Conservation (phyloP, 2,888 invertebrate species). For the Coleophora flavipennella region DNA sequence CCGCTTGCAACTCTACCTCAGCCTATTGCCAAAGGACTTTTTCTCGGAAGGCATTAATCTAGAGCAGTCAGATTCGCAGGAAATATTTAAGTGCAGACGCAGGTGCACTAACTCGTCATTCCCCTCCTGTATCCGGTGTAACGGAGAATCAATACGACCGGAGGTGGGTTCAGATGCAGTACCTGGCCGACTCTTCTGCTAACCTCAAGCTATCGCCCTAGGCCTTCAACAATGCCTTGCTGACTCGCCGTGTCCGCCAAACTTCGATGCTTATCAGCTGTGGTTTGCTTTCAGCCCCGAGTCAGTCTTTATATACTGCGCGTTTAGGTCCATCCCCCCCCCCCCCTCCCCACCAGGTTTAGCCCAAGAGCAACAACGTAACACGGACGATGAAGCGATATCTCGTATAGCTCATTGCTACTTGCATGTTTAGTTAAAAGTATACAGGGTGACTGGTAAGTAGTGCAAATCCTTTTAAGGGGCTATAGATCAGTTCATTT, state of each 20-base stretch:
- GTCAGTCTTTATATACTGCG: background rate
- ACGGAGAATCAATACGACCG: constrained; percentile 8
- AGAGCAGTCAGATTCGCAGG: constrained; percentile 8
- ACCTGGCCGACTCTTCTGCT: constrained; percentile 6
- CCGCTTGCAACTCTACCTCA: constrained; percentile 5
- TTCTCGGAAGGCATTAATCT: constrained; percentile 1
- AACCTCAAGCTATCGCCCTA: constrained; percentile 4
- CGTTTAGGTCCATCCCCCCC: background rate
- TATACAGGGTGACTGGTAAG: too few species aligned
- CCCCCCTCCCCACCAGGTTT: too few species aligned
- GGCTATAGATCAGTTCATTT: too few species aligned
- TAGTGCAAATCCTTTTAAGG: too few species aligned
- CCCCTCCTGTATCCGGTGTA: constrained; percentile 4
- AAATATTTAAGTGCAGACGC: constrained; percentile 5
- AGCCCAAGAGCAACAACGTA: too few species aligned
- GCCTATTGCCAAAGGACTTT: constrained; percentile 2
- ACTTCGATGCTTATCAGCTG: background rate
- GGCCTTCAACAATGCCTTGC: constrained; percentile 10
- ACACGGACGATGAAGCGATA: too few species aligned
- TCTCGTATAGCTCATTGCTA: too few species aligned
- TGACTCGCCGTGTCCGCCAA: constrained; percentile 2
- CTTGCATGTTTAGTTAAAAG: too few species aligned
- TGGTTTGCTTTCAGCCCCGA: constrained; percentile 3
- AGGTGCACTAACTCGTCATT: constrained; percentile 7
- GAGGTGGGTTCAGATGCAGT: constrained; percentile 6